Evolutionary conservation across 2,888 invertebrate genomes (phyloP).

Genomic region (Melipona bicolor): DNA sequence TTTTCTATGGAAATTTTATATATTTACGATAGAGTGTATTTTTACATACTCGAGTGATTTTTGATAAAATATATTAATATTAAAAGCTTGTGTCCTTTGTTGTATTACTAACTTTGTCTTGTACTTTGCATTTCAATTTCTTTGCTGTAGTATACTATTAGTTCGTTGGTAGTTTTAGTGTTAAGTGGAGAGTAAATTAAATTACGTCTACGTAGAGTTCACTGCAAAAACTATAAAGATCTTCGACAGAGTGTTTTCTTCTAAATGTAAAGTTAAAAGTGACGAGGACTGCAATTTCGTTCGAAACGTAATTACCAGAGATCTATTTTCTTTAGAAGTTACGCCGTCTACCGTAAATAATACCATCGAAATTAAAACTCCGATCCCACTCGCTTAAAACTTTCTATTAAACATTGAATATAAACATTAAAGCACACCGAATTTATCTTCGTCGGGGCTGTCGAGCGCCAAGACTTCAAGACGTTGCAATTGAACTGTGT

Average conservation of each 20-base stretch:
- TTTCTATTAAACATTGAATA: background rate
- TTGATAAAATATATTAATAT: too few relatives aligned
- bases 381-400: background rate
- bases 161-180: too few relatives aligned
- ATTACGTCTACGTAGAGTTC: background rate
- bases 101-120: too few relatives aligned
- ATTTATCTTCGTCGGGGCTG: background rate
- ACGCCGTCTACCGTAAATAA: constrained; percentile 1
- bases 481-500: constrained; percentile 28
- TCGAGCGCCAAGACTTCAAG: background rate
- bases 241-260: background rate
- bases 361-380: background rate
- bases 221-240: background rate
- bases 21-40: too few relatives aligned
- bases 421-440: background rate
- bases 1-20: too few relatives aligned
- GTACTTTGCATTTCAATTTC: too few relatives aligned
- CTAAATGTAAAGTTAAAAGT: too few relatives aligned
- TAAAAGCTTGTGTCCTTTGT: too few relatives aligned
- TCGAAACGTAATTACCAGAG: background rate
- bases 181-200: too few relatives aligned
- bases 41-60: too few relatives aligned
- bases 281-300: background rate
- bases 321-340: background rate
- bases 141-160: too few relatives aligned